phyloP scores from a whole-genome alignment of 2,888 invertebrate genomes.

The Lycophotia porphyrea region DNA sequence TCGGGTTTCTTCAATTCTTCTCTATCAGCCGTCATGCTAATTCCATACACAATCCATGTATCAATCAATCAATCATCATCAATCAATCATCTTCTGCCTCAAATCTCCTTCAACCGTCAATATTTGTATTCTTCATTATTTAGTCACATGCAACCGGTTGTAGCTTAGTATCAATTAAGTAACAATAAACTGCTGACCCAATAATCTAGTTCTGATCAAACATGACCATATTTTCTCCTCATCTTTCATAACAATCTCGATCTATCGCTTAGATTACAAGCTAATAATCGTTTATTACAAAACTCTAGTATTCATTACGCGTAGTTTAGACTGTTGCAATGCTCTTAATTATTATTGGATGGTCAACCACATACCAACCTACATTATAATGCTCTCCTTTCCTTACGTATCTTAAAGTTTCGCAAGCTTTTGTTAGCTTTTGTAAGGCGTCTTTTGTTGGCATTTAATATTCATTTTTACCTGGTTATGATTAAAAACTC shows the following conservation, averaged over 20 bases:
- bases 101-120: not conserved
- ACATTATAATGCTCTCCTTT: slow-evolving; percentile 8
- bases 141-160: not conserved
- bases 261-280: not conserved
- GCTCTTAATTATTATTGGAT: not conserved
- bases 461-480: not conserved
- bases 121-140: too few relatives aligned
- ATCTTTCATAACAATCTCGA: slow-evolving; percentile 1
- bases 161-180: not conserved
- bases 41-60: too few relatives aligned
- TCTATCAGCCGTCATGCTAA: not conserved
- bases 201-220: not conserved
- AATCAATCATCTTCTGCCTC: too few relatives aligned
- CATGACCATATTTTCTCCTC: not conserved
- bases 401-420: not conserved
- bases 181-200: not conserved
- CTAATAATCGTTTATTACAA: not conserved
- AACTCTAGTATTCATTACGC: not conserved
- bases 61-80: too few relatives aligned
- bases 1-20: not conserved
- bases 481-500: not conserved
- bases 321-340: not conserved
- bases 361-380: not conserved
- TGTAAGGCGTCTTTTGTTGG: not conserved
- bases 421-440: not conserved